Conservation (phyloP, 2,888 invertebrate species). For the Aproaerema taeniolella region DNA sequence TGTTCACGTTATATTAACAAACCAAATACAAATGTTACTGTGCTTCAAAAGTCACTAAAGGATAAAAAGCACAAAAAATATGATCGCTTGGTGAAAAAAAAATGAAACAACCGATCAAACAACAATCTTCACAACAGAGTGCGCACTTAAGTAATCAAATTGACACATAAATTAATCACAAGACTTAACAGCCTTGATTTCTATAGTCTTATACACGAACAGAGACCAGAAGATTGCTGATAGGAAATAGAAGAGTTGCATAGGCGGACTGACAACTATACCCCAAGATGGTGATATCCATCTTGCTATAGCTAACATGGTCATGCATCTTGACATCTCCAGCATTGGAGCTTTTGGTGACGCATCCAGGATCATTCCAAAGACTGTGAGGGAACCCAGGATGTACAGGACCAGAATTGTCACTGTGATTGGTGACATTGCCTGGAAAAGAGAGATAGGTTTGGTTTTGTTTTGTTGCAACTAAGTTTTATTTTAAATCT, state of each 20-base stretch:
- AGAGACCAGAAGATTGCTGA: conserved; percentile 75
- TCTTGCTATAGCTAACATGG: conserved; percentile 50
- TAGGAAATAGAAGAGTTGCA: conserved; percentile 64
- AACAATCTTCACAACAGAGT: no score
- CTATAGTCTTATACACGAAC: conserved; percentile 64
- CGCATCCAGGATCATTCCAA: conserved; percentile 82
- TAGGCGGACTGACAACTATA: conserved; percentile 32
- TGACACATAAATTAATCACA: conserved; percentile 12
- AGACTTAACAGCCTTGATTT: conserved; percentile 47
- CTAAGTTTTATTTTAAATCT: no score
- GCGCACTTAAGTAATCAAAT: no score
- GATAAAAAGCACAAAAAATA: no score
- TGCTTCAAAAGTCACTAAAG: no score
- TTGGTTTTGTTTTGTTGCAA: neutral
- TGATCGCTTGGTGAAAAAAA: no score
- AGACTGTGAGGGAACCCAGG: conserved; percentile 78
- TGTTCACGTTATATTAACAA: no score
- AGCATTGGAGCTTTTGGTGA: conserved; percentile 73
- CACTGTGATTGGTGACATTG: conserved; percentile 66
- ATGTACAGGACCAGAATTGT: conserved; percentile 75
- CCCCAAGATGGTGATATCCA: conserved; percentile 35
- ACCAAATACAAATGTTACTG: no score
- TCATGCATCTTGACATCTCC: conserved; percentile 77
- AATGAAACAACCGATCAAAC: no score
- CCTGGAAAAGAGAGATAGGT: conserved; percentile 53